phyloP scores from a whole-genome alignment of 2,113 vertebrate genomes.

The Ammodramus savannarum region DNA sequence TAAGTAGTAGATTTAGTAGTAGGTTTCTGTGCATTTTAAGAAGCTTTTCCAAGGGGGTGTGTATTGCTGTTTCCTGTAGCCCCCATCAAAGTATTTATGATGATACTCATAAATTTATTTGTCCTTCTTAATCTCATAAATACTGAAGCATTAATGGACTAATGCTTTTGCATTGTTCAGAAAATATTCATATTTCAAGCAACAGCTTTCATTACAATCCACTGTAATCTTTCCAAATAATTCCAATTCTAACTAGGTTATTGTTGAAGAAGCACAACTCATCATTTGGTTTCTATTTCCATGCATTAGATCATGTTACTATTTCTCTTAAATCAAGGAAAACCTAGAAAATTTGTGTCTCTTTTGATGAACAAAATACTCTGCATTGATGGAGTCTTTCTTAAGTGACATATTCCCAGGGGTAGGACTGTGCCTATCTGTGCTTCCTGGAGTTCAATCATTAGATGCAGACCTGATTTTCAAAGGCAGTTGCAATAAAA shows the following conservation, averaged over 20 bases:
- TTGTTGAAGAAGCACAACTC: background rate
- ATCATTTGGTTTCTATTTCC: background rate
- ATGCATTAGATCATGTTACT: background rate
- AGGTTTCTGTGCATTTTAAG: background rate
- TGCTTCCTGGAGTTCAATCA: background rate
- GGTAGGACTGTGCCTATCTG: background rate
- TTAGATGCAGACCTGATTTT: background rate
- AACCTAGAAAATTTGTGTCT: background rate
- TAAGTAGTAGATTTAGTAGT: background rate
- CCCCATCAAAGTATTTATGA: background rate
- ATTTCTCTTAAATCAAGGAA: background rate
- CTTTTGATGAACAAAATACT: background rate
- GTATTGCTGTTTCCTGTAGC: background rate
- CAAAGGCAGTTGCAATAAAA: background rate
- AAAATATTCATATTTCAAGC: background rate
- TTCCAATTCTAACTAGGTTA: background rate
- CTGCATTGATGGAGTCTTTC: background rate
- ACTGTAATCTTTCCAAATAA: background rate
- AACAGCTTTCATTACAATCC: background rate
- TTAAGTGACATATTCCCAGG: background rate
- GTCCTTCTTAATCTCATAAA: background rate
- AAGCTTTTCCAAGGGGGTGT: background rate
- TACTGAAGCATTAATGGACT: background rate
- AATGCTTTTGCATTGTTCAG: background rate
- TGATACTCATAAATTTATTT: background rate